phyloP scores from a whole-genome alignment of 2,113 vertebrate genomes.

The Cryptotis parvus region DNA sequence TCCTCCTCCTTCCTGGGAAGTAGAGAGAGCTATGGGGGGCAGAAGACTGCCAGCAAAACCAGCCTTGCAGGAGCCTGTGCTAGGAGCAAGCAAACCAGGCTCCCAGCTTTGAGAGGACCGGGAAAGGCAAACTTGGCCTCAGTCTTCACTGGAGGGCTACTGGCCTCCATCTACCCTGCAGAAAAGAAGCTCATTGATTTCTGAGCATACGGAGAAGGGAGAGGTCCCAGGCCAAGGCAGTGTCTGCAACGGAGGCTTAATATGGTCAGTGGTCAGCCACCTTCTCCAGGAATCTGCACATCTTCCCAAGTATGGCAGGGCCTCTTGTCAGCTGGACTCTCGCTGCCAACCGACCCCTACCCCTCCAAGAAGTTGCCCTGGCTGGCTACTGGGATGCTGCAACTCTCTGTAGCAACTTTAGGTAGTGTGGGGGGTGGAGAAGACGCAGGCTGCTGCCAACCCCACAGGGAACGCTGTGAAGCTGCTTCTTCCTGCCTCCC shows the following conservation, averaged over 20 bases:
- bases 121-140: neutral
- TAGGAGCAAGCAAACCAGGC: neutral
- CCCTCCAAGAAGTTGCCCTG: neutral
- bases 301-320: neutral
- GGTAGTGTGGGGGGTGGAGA: neutral
- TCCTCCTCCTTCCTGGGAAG: neutral
- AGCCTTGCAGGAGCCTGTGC: neutral
- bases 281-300: neutral
- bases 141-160: neutral
- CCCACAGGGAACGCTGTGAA: neutral
- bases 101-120: neutral
- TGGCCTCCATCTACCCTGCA: neutral
- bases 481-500: neutral
- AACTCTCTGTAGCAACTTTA: neutral
- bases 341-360: neutral
- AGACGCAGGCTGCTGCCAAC: neutral
- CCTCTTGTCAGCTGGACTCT: neutral
- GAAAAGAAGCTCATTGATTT: neutral
- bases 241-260: neutral
- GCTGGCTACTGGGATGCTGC: neutral
- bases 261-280: neutral
- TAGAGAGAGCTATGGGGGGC: neutral
- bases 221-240: neutral
- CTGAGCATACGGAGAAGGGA: neutral
- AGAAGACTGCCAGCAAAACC: neutral